Evolutionary conservation across 2,888 invertebrate genomes (phyloP).

Genomic region (Protophormia terraenovae): DNA sequence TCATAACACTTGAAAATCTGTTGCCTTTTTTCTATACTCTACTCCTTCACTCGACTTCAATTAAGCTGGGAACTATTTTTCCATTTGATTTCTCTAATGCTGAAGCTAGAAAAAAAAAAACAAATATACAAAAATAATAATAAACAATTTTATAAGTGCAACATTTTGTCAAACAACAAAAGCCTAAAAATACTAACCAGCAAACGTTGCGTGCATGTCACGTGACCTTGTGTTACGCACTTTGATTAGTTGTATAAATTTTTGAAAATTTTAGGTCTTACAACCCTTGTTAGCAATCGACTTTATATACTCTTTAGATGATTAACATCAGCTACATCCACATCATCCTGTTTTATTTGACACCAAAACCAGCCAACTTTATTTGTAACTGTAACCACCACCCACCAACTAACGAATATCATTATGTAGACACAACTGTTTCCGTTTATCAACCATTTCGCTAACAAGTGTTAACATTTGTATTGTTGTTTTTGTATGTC

Average conservation of each 20-base stretch:
- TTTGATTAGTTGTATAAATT: constrained; percentile 74
- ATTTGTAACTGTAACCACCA: constrained; percentile 43
- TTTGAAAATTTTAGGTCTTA: neutral
- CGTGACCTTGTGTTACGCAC: constrained; percentile 75
- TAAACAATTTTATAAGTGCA: constrained; percentile 60
- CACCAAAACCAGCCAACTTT: constrained; percentile 52
- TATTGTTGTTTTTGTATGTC: neutral
- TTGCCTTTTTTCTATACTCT: constrained; percentile 27
- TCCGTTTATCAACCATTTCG: constrained; percentile 36
- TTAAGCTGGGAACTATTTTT: constrained; percentile 59
- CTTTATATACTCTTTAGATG: constrained; percentile 15
- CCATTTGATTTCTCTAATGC: constrained; percentile 33
- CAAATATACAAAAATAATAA: constrained; percentile 43
- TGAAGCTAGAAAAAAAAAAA: neutral
- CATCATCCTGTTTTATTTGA: constrained; percentile 50
- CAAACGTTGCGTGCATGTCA: constrained; percentile 70
- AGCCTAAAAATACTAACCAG: neutral
- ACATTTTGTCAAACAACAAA: constrained; percentile 48
- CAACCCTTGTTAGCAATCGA: constrained; percentile 60
- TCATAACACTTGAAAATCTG: constrained; percentile 68
- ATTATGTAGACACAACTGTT: constrained; percentile 15
- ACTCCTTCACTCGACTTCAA: constrained; percentile 23
- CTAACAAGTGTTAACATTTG: constrained; percentile 58
- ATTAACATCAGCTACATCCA: constrained; percentile 50
- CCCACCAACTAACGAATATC: neutral